Percentiles rank a stretch among this genome's conserved stretches.
These are phyloP conservation scores for Neosilurus hyrtlii DNA, from an alignment of 2,797 vertebrate genomes.

Conservation along the genomic window DNA sequence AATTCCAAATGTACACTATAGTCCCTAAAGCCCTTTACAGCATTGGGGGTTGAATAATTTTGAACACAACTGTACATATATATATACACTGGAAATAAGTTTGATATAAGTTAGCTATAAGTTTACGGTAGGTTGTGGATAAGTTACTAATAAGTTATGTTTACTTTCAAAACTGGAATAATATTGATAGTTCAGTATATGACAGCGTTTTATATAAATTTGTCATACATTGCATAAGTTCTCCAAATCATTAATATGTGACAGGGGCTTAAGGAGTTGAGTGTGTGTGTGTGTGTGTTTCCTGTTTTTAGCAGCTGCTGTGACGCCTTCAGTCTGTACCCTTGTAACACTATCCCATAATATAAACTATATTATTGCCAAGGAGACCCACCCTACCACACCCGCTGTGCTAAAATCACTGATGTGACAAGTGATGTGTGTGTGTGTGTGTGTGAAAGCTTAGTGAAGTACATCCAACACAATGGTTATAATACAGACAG, in stretches of 20 bases:
- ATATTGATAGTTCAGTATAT: too few relatives aligned
- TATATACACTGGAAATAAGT: too few relatives aligned
- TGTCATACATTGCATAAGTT: too few relatives aligned
- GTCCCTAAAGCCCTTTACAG: too few relatives aligned
- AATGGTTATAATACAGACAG: background rate
- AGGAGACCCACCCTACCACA: slow-evolving; percentile 22
- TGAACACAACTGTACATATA: too few relatives aligned
- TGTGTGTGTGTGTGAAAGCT: background rate
- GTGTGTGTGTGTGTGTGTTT: slow-evolving; percentile 18
- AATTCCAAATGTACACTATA: too few relatives aligned
- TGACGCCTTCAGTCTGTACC: slow-evolving; percentile 28
- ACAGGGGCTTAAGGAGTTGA: background rate
- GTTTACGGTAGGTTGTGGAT: too few relatives aligned
- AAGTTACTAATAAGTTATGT: too few relatives aligned
- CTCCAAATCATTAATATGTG: background rate
- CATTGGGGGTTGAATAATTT: too few relatives aligned
- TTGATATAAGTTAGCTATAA: too few relatives aligned
- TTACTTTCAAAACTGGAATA: too few relatives aligned
- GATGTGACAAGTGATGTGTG: slow-evolving; percentile 21
- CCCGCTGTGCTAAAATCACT: slow-evolving; percentile 15
- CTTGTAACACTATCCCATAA: slow-evolving; percentile 45
- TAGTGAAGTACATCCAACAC: background rate
- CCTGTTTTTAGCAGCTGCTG: slow-evolving; percentile 29
- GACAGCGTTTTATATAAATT: too few relatives aligned
- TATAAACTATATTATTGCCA: slow-evolving; percentile 32